Base-by-base conservation (phyloP, 2,113 vertebrate genomes). In the Bos javanicus region DNA sequence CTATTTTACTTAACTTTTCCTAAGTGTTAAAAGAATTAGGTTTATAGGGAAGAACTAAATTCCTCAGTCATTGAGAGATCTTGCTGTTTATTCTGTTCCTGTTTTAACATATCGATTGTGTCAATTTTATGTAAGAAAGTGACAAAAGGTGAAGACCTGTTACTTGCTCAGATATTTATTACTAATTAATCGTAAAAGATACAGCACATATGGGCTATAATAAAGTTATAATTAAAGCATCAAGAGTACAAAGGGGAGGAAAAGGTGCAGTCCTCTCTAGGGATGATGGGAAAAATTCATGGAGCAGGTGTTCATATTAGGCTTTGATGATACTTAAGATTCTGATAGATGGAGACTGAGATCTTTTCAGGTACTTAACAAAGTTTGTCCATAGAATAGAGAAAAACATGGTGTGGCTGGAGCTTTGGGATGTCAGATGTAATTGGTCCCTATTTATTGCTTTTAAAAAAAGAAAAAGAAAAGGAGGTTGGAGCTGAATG, bases 1-100 rank as follows among this genome's bases (percentile, higher is more conserved):
- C 39, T 64, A 76, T 83, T 93, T 97, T 82, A 74, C 36, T 94
- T 97, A 36, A 87, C 33, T 67, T 81, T 96, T 95, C 57, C 9
- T 10, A 52, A 28, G 8, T 64, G 56, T 52, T 91, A 91, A 52
- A 94, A 95, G 1, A 91, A 78, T 81, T 36, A 71, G 59, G 14
- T 92, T 54, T 8, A 54, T 33, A 28, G 81, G 50, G 43, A 92
- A 92, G 59, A 67, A 30, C 5, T 78, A 64, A 94, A 64, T 87
- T 87, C 30, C 21, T 93, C 57, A 90, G 17, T 90, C 86, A 60
- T 36, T 71, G 39, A 30, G 59, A n/a, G 54, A 64, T 83, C 16
- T 11, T 78, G 52, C 16, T 91, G 12, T 91, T 64, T 64, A 50
- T 4, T 91, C 57, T 9, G 36, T 94, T 95, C 3, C 48, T 76